Percentiles rank a stretch among this genome's conserved stretches.
Conservation (phyloP, 2,797 vertebrate species). For the Neosalanx taihuensis region DNA sequence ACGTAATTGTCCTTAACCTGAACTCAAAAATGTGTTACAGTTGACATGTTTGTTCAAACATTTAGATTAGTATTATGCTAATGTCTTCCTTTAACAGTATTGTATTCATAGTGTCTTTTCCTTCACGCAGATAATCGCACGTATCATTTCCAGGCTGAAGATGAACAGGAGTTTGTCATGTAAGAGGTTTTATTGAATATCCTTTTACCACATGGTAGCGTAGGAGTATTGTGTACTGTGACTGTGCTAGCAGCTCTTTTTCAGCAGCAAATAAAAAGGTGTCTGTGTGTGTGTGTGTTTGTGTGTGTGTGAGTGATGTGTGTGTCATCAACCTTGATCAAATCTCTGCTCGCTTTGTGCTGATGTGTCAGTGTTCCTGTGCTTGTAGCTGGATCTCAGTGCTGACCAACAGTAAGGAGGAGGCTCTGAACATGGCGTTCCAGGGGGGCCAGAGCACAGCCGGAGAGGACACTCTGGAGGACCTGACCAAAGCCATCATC, state of each 20-base stretch:
- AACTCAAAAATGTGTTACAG: too few relatives aligned
- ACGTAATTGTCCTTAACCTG: too few relatives aligned
- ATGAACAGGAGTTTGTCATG: slow-evolving; percentile 87
- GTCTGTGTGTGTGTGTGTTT: background rate
- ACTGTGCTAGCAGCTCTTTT: background rate
- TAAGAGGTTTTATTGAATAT: slow-evolving; percentile 62
- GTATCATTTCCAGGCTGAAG: slow-evolving; percentile 88
- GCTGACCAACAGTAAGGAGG: slow-evolving; percentile 88
- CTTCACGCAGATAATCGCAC: slow-evolving; percentile 80
- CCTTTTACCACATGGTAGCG: background rate
- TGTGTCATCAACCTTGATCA: background rate
- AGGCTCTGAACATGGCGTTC: slow-evolving; percentile 88
- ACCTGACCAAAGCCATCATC: slow-evolving; percentile 86
- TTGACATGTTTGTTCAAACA: too few relatives aligned
- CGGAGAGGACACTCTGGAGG: slow-evolving; percentile 83
- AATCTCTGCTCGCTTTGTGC: background rate
- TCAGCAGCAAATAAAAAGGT: background rate
- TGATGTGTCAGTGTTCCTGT: background rate
- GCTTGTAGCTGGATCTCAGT: slow-evolving; percentile 84
- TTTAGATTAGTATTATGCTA: too few relatives aligned
- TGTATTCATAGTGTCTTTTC: background rate
- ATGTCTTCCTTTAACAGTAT: too few relatives aligned
- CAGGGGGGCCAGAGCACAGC: slow-evolving; percentile 79
- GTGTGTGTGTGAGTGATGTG: slow-evolving; percentile 6
- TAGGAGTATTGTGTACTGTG: slow-evolving; percentile 9